Conservation (phyloP, 2,113 vertebrate species). For the Otolemur garnettii region DNA sequence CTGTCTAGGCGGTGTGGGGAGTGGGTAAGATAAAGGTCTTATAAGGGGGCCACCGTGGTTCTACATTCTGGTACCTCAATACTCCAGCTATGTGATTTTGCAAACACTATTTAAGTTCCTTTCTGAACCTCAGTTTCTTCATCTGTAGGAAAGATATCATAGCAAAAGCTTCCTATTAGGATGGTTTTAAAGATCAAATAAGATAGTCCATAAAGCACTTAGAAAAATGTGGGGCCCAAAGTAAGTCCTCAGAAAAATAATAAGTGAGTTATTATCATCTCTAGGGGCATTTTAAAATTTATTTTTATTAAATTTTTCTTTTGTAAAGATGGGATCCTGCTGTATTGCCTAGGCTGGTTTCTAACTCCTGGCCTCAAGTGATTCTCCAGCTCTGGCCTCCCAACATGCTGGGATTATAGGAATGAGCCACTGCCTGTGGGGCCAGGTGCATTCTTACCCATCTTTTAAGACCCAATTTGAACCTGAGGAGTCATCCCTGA, state of each 20-base stretch:
- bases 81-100: neutral
- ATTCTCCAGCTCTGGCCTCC: no score
- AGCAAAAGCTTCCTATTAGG: neutral
- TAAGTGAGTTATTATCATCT: neutral
- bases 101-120: neutral
- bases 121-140: neutral
- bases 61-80: neutral
- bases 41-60: neutral
- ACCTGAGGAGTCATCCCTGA: neutral
- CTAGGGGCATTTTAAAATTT: no score
- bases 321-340: no score
- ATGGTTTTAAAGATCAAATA: neutral
- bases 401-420: no score
- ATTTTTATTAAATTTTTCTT: no score
- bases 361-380: no score
- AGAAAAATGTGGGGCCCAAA: neutral
- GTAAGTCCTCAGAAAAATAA: neutral
- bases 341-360: no score
- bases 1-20: neutral
- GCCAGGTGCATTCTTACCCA: neutral
- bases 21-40: neutral
- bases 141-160: neutral
- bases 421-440: no score
- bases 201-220: neutral
- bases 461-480: neutral